A percentile compares a stretch with the other conserved stretches of the same genome.
These are phyloP conservation scores for Drosophila funebris DNA, from an alignment of 1,140 invertebrate species.

Conservation along the genomic window DNA sequence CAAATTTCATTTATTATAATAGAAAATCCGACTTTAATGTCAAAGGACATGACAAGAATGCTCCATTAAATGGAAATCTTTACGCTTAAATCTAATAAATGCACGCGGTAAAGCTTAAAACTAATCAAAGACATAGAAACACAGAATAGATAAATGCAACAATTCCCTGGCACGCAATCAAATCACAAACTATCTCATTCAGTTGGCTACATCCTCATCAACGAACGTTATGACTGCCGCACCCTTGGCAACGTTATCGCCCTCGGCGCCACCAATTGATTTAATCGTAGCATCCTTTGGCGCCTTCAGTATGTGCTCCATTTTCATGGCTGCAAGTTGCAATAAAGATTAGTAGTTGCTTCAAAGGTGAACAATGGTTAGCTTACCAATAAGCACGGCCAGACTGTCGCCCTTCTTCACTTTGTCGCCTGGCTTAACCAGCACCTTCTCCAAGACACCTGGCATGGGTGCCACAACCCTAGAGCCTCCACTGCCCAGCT, in stretches of 20 bases:
- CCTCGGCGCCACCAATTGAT: constrained; percentile 89
- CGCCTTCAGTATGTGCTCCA: constrained; percentile 97
- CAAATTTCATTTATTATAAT: not conserved
- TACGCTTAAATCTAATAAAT: constrained; percentile 71
- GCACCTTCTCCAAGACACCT: constrained; percentile 96
- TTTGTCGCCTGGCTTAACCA: constrained; percentile 91
- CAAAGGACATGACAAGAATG: constrained; percentile 33
- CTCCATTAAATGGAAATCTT: constrained; percentile 63
- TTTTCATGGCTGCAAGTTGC: constrained; percentile 95
- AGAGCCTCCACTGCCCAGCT: constrained; percentile 61
- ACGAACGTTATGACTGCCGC: constrained; percentile 86
- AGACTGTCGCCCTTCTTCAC: constrained; percentile 91
- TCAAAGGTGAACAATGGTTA: not conserved
- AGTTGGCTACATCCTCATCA: constrained; percentile 55
- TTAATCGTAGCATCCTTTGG: constrained; percentile 90
- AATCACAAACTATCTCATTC: not conserved
- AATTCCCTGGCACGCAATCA: constrained; percentile 42
- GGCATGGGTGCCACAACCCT: constrained; percentile 93
- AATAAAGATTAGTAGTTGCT: not conserved
- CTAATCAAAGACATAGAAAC: constrained; percentile 14
- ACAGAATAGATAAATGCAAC: constrained; percentile 64
- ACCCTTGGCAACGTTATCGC: constrained; percentile 94
- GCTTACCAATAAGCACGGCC: constrained; percentile 89
- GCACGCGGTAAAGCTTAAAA: constrained; percentile 47
- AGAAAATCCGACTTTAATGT: constrained; percentile 41